A percentile compares a stretch with the other conserved stretches of the same genome.
These are phyloP conservation scores for Pegoplata infirma DNA, from an alignment of 2,888 invertebrate species.

Conservation along the genomic window DNA sequence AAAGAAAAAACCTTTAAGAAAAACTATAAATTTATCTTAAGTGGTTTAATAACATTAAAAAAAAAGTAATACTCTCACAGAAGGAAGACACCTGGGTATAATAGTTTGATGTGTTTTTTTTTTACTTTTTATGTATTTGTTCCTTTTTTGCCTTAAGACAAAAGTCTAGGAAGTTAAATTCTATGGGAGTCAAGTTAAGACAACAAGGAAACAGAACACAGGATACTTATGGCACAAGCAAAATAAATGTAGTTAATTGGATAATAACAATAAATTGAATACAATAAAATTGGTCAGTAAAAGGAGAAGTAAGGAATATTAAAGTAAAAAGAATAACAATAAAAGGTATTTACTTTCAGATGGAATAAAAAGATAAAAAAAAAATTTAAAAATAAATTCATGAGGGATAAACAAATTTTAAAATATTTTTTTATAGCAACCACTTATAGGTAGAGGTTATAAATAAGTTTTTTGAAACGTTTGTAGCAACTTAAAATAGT, in stretches of 20 bases:
- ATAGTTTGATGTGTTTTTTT: slow-evolving; percentile 1
- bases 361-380: too few relatives aligned
- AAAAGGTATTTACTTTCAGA: too few relatives aligned
- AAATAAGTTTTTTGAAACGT: too few relatives aligned
- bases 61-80: slow-evolving; percentile 50
- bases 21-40: slow-evolving; percentile 46
- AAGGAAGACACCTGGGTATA: slow-evolving; percentile 47
- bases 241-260: slow-evolving; percentile 53
- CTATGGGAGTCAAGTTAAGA: background rate
- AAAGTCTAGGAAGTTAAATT: background rate
- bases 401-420: too few relatives aligned
- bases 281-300: too few relatives aligned
- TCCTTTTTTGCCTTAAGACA: slow-evolving; percentile 10
- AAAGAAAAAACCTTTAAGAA: slow-evolving; percentile 27
- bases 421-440: too few relatives aligned
- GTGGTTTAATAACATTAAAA: slow-evolving; percentile 51
- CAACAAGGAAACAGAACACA: background rate
- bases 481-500: too few relatives aligned
- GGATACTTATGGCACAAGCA: background rate
- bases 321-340: too few relatives aligned
- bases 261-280: slow-evolving; percentile 53
- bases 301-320: too few relatives aligned
- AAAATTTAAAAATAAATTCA: too few relatives aligned
- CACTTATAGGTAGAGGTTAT: too few relatives aligned
- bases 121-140: too few relatives aligned